Conservation (phyloP, 2,888 invertebrate species). For the Rhimphoctona megacephalus region DNA sequence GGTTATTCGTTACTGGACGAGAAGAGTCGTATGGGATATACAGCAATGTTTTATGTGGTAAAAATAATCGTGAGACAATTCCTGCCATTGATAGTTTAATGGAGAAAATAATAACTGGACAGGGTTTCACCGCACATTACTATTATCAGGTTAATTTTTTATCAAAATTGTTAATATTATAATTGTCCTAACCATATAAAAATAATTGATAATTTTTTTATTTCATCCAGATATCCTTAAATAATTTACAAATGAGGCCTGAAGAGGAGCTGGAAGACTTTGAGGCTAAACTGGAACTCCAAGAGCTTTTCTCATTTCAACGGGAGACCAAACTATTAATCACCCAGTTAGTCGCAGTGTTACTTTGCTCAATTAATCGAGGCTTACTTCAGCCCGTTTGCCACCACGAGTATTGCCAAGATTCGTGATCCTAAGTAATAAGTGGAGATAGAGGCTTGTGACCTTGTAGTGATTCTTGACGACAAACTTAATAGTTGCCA, state of each 20-base stretch:
- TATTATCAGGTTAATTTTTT: slow-evolving; percentile 90
- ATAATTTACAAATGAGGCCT: slow-evolving; percentile 87
- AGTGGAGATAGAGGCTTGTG: slow-evolving; percentile 93
- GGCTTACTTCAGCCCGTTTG: slow-evolving; percentile 96
- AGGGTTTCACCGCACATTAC: slow-evolving; percentile 93
- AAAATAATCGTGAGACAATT: slow-evolving; percentile 93
- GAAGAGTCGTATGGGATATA: slow-evolving; percentile 95
- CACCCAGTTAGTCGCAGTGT: slow-evolving; percentile 92
- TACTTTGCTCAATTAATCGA: slow-evolving; percentile 95
- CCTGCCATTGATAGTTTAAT: slow-evolving; percentile 97
- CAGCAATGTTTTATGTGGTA: slow-evolving; percentile 92
- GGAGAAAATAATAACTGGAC: slow-evolving; percentile 94
- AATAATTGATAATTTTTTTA: slow-evolving; percentile 4
- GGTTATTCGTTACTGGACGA: slow-evolving; percentile 89
- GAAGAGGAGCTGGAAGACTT: slow-evolving; percentile 97
- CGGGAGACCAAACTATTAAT: slow-evolving; percentile 91
- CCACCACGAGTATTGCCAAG: slow-evolving; percentile 94
- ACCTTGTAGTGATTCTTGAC: slow-evolving; percentile 91
- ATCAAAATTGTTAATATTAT: not conserved
- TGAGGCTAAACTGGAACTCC: slow-evolving; percentile 94
- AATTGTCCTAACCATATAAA: not conserved
- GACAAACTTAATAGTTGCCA: slow-evolving; percentile 93
- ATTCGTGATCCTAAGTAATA: slow-evolving; percentile 91
- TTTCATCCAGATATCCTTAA: not conserved
- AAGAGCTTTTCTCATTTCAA: slow-evolving; percentile 93